Evolutionary conservation across 2,113 vertebrate species (phyloP).

Genomic region (Sclerurus mexicanus): DNA sequence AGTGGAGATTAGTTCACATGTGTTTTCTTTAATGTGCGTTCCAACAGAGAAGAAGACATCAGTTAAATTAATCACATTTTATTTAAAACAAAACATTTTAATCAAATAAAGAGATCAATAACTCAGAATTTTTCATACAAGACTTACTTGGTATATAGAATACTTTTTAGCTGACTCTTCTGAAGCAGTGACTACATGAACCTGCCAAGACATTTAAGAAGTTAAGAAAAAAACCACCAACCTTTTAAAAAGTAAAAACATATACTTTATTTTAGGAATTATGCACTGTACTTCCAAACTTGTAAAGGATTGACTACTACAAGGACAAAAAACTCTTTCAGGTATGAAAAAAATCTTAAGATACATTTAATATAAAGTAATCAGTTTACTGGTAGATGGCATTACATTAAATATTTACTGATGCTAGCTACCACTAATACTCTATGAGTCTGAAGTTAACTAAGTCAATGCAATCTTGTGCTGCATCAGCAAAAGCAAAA

Average conservation of each 20-base stretch:
- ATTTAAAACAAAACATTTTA: neutral
- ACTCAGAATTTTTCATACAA: neutral
- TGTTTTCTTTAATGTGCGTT: neutral
- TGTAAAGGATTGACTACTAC: neutral
- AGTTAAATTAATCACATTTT: neutral
- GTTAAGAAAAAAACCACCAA: neutral
- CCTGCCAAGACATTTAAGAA: slow-evolving; percentile 59
- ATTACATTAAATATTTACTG: neutral
- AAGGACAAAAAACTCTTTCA: neutral
- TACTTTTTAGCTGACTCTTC: slow-evolving; percentile 70
- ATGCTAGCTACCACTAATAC: neutral
- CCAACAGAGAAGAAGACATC: neutral
- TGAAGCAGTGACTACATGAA: slow-evolving; percentile 72
- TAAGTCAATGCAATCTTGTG: neutral
- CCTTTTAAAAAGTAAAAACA: neutral
- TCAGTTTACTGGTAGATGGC: neutral
- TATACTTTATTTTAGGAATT: neutral
- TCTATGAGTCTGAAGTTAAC: neutral
- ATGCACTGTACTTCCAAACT: neutral
- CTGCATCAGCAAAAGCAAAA: neutral
- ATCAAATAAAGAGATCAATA: neutral
- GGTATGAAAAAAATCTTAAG: neutral
- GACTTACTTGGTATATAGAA: slow-evolving; percentile 74
- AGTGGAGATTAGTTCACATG: neutral
- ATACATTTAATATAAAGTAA: neutral